Percentiles rank a stretch among this genome's conserved stretches.
Evolutionary conservation across 2,888 invertebrate genomes (phyloP).

Genomic region (Habroteleia sp.): DNA sequence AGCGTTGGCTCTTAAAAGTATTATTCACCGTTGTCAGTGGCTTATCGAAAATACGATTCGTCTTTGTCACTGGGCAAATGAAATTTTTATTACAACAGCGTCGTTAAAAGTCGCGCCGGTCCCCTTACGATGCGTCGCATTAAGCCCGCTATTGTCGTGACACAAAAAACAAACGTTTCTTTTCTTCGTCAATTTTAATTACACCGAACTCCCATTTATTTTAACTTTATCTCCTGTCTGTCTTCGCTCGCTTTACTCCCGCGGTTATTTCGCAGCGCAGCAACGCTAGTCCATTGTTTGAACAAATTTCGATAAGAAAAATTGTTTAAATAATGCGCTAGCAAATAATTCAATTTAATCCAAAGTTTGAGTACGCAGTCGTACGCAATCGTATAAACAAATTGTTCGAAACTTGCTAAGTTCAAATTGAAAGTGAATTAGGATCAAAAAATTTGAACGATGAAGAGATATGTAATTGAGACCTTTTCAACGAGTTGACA

Average conservation of each 20-base stretch:
- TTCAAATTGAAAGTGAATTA: no score
- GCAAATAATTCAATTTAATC: no score
- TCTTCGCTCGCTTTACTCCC: conserved; percentile 39
- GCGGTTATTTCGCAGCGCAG: conserved; percentile 17
- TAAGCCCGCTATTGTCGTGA: conserved; percentile 57
- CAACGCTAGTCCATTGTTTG: conserved; percentile 23
- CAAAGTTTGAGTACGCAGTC: no score
- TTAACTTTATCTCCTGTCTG: conserved; percentile 55
- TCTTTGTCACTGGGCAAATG: conserved; percentile 62
- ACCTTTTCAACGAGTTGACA: no score
- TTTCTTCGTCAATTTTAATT: conserved; percentile 62
- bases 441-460: no score
- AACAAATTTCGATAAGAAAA: conserved; percentile 42
- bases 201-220: conserved; percentile 52
- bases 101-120: conserved; percentile 51
- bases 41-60: conserved; percentile 61
- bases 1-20: conserved; percentile 60
- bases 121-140: conserved; percentile 46
- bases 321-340: conserved; percentile 17
- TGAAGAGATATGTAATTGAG: no score
- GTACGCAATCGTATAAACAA: no score
- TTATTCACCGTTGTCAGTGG: conserved; percentile 60
- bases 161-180: conserved; percentile 61
- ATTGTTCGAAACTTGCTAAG: no score
- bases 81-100: conserved; percentile 58